Evolutionary conservation across 2,113 vertebrate genomes (phyloP), one percentile per base, ranked within the genome.

Genomic region (Colaptes auratus): DNA sequence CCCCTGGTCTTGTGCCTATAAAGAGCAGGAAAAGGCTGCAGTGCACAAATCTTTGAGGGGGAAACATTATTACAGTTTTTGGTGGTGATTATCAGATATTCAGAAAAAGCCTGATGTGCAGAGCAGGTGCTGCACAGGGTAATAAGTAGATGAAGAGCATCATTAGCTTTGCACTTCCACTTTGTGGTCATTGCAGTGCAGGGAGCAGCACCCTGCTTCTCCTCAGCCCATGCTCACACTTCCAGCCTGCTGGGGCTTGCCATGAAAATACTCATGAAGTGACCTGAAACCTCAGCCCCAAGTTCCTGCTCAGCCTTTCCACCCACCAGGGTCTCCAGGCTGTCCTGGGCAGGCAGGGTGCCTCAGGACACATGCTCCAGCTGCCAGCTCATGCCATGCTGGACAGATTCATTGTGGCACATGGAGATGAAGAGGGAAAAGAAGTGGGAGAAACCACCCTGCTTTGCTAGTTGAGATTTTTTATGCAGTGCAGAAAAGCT

Each of bases 321-420:
- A 3, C 12, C 58, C 15, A 30, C n/a, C 17, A 39, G 33, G 19
- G 20, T 39, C 12, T 14, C 3, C 1, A 35, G 56, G 12, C 44
- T 58, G 48, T 15, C 39, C n/a, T 1, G 0, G 18, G 13, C 4
- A 3, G 35, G 56, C 60, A 46, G 56, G 18, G 61, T 65, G 33
- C 12, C 25, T 33, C 0, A 1, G 64, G 42, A 39, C 10, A 2
- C 4, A 6, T 2, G 58, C 36, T 82, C 42, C 2, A 0, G 15
- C 30, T 33, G 36, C 35, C 58, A 79, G 44, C 31, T 46, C 23
- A 18, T 64, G 48, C 72, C 23, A 27, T 16, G 10, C 31, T 0
- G 0, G 31, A 39, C 24, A 25, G 36, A 11, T 30, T 50, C 12
- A 21, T 8, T 52, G 39, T 18, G 24, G 36, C 31, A 63, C 48